Evolutionary conservation across 2,888 invertebrate species (phyloP).

Genomic region (Agrilus biguttatus): DNA sequence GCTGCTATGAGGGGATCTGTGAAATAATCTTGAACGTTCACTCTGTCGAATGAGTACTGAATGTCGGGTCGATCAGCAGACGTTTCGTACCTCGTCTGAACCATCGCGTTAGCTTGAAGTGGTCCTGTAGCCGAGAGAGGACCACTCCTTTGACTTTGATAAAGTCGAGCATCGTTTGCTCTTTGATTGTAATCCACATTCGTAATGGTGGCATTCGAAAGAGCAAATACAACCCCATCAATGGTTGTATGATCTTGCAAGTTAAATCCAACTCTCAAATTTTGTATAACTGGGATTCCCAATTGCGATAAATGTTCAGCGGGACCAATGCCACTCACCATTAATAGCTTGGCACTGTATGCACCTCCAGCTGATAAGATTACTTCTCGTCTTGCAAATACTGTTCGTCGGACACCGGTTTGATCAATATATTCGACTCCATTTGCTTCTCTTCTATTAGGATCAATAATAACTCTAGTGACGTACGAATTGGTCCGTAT

Average conservation of each 20-base stretch:
- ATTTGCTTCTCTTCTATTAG: constrained; percentile 32
- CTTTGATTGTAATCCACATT: constrained; percentile 28
- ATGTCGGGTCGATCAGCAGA: constrained; percentile 43
- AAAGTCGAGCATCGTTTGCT: constrained; percentile 31
- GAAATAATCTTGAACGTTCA: constrained; percentile 41
- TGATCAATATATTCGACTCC: constrained; percentile 36
- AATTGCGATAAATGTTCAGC: constrained; percentile 35
- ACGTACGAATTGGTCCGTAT: constrained; percentile 39
- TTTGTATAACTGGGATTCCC: constrained; percentile 40
- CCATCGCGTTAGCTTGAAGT: constrained; percentile 43
- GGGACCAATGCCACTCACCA: constrained; percentile 54
- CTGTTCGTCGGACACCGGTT: constrained; percentile 32
- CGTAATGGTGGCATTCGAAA: constrained; percentile 42
- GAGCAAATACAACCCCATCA: constrained; percentile 38
- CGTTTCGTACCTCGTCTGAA: constrained; percentile 40
- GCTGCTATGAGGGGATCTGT: constrained; percentile 36
- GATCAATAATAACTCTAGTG: constrained; percentile 43
- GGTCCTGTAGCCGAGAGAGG: constrained; percentile 41
- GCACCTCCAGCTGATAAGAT: constrained; percentile 44
- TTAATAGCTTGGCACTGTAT: constrained; percentile 48
- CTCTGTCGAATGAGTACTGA: constrained; percentile 48
- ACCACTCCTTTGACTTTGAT: constrained; percentile 31
- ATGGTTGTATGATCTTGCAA: constrained; percentile 62
- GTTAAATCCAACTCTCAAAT: constrained; percentile 58
- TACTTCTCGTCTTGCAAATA: constrained; percentile 43